phyloP scores from a whole-genome alignment of 2,797 vertebrate species.

The Falco columbarius region DNA sequence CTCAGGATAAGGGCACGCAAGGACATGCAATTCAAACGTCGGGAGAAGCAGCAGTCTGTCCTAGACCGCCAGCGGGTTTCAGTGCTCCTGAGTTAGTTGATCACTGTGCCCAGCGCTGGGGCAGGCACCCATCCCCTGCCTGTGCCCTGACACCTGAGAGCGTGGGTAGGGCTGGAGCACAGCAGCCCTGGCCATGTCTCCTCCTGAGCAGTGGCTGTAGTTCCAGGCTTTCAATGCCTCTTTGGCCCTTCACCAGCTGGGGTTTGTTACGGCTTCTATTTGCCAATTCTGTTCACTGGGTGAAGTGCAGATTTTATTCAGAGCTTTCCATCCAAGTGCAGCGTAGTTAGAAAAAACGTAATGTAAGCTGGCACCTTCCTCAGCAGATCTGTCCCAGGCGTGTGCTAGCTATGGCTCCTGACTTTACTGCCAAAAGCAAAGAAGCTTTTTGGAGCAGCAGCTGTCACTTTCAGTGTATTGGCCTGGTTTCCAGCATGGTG shows the following conservation, averaged over 20 bases:
- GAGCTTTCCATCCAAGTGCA: not conserved
- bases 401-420: not conserved
- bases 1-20: not conserved
- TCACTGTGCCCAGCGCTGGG: not conserved
- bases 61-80: not conserved
- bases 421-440: not conserved
- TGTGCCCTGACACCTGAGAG: not conserved
- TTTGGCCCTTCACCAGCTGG: not conserved
- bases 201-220: rapidly evolving
- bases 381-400: not conserved
- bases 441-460: not conserved
- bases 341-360: not conserved
- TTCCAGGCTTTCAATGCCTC: not conserved
- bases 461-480: not conserved
- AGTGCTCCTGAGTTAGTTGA: not conserved
- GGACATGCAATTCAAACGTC: not conserved
- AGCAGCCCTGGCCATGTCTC: rapidly evolving
- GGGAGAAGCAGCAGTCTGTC: not conserved
- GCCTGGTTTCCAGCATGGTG: not conserved
- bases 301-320: not conserved
- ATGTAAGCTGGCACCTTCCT: not conserved
- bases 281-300: not conserved
- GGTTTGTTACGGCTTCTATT: not conserved
- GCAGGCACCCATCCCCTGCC: not conserved
- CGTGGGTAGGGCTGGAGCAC: rapidly evolving